These are phyloP conservation scores for Heliothis virescens DNA, from an alignment of 1,140 invertebrate genomes.

Conservation along the genomic window DNA sequence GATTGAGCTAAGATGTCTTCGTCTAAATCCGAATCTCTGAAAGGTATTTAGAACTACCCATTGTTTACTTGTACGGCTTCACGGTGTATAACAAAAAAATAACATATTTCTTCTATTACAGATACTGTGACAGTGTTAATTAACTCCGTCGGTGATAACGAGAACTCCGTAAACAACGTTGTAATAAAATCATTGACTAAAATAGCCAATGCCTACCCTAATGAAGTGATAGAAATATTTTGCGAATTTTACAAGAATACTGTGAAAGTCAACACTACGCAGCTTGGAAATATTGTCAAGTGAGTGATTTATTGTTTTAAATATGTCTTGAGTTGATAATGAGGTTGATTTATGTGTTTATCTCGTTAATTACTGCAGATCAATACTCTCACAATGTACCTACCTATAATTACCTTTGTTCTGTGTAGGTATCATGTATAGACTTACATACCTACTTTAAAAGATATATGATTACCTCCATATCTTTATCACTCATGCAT, in stretches of 20 bases:
- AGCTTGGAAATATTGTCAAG: conserved; percentile 83
- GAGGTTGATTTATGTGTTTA: conserved; percentile 8
- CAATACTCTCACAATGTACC: neutral
- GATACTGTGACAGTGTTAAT: conserved; percentile 81
- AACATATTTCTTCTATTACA: conserved; percentile 63
- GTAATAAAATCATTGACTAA: conserved; percentile 84
- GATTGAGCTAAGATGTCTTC: conserved; percentile 58
- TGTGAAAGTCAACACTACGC: conserved; percentile 73
- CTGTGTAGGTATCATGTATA: too few relatives aligned
- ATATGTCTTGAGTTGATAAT: neutral
- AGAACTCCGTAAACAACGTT: conserved; percentile 82
- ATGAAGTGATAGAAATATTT: conserved; percentile 82
- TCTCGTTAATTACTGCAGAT: neutral
- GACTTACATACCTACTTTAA: too few relatives aligned
- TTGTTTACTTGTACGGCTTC: conserved; percentile 51
- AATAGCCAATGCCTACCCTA: conserved; percentile 80
- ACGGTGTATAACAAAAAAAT: conserved; percentile 38
- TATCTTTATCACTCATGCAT: too few relatives aligned
- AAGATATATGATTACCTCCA: too few relatives aligned
- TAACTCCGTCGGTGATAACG: conserved; percentile 80
- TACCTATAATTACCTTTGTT: neutral
- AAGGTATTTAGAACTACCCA: conserved; percentile 56
- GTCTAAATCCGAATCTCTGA: conserved; percentile 61
- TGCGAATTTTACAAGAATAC: conserved; percentile 80
- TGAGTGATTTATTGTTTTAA: conserved; percentile 63